Conservation (phyloP, 2,888 invertebrate species). For the Cosmia pyralina region DNA sequence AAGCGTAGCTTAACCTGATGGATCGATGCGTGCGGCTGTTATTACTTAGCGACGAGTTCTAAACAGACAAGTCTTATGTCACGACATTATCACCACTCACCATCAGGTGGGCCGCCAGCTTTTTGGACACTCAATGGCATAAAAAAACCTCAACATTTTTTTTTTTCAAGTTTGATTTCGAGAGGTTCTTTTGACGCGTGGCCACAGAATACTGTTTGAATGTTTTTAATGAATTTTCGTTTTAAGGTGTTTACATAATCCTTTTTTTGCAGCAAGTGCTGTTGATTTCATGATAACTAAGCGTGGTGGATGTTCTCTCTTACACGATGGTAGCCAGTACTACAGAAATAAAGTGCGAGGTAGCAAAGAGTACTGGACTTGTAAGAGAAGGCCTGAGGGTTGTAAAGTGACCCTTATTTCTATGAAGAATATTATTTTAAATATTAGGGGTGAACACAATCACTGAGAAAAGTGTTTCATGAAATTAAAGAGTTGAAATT, state of each 20-base stretch:
- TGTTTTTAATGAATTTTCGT: neutral
- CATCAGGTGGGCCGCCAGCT: too few species aligned
- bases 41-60: too few species aligned
- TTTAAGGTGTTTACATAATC: neutral
- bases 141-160: too few species aligned
- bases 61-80: too few species aligned
- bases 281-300: slow-evolving; percentile 17
- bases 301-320: slow-evolving; percentile 29
- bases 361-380: slow-evolving; percentile 40
- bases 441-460: slow-evolving; percentile 35
- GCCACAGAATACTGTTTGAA: too few species aligned
- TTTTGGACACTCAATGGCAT: too few species aligned
- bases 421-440: slow-evolving; percentile 20
- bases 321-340: slow-evolving; percentile 15
- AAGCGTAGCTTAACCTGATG: too few species aligned
- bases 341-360: slow-evolving; percentile 41
- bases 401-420: slow-evolving; percentile 42
- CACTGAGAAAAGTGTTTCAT: slow-evolving; percentile 8
- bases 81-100: too few species aligned
- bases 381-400: slow-evolving; percentile 20
- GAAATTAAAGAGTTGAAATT: neutral
- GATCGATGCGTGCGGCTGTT: too few species aligned
- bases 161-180: too few species aligned
- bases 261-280: slow-evolving; percentile 3
- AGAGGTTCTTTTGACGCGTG: too few species aligned